These are phyloP conservation scores for Exocentrus adspersus DNA, from an alignment of 2,888 invertebrate species.

Conservation along the genomic window DNA sequence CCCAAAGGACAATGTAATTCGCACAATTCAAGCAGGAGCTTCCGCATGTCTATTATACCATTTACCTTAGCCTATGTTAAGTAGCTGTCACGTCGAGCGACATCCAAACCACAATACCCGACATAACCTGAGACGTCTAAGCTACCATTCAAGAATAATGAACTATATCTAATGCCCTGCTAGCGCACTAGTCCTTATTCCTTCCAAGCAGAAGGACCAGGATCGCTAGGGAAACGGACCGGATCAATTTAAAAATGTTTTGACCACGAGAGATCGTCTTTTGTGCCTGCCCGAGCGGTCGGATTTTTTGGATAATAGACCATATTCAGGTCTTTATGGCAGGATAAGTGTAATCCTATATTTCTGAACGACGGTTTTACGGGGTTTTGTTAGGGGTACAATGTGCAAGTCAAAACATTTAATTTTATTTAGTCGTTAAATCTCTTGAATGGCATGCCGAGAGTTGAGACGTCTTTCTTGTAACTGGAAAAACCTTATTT, in stretches of 20 bases:
- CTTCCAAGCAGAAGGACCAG: constrained; percentile 42
- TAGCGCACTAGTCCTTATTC: constrained; percentile 40
- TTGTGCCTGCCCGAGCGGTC: constrained; percentile 52
- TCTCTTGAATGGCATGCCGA: no score
- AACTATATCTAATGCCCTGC: constrained; percentile 51
- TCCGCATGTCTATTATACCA: constrained; percentile 55
- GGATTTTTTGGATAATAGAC: constrained; percentile 61
- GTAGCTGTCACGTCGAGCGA: constrained; percentile 58
- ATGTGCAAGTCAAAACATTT: constrained; percentile 53
- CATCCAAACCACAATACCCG: constrained; percentile 52
- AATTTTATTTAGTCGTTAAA: constrained; percentile 49
- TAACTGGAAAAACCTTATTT: no score
- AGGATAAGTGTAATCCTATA: constrained; percentile 60
- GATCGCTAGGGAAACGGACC: constrained; percentile 33
- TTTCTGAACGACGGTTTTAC: constrained; percentile 54
- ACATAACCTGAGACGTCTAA: constrained; percentile 54
- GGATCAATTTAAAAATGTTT: constrained; percentile 63
- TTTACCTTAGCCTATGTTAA: constrained; percentile 57
- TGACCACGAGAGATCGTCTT: constrained; percentile 60
- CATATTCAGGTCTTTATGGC: constrained; percentile 59
- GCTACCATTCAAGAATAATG: constrained; percentile 57
- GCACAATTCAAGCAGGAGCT: constrained; percentile 45
- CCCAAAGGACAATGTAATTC: constrained; percentile 41
- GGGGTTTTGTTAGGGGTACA: constrained; percentile 44
- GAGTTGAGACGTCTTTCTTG: no score